Base-by-base conservation (phyloP, 2,888 invertebrate species). In the Isoperla grammatica region DNA sequence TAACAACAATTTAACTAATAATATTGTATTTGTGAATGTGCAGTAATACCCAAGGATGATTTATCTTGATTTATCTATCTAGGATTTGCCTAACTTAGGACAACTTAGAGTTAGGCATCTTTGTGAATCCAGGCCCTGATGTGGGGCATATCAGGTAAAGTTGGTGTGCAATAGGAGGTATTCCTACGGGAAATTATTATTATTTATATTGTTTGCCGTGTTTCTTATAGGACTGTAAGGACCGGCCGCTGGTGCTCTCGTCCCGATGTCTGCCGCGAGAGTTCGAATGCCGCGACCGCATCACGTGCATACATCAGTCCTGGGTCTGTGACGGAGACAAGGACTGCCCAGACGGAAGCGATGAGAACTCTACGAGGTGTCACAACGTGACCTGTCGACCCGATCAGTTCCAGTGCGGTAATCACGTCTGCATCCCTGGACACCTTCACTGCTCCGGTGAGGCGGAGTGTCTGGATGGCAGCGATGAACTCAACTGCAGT, bases 401-500 rank as follows among this genome's bases (percentile, higher is more conserved):
- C 0, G 92, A 94, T 76, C 91, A 94, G 75, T 95, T 91, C 74
- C 88, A 89, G 70, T 95, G 95, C 73, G 82, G 81, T 53, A 69
- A 70, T 61, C 83, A 82, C 63, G 84, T 83, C 65, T 92, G 92
- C 70, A 90, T 92, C 63, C 81, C 88, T 29, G 90, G 89, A 1
- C 84, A 88, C 65, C 76, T 91, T 65, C 86, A 85, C 67, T 95
- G 95, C 74, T 87, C 91, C 65, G 91, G 92, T 0, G 81, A 84
- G 53, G 74, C 80, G 19, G 93, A 95, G 68, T 95, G 95, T 69
- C 74, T 81, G 0, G 94, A 95, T 75, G 86, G 84, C 65, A 90
- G 89, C 69, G 95, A 95, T 73, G 95, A 95, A 75, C 75, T 81
- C 49, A 85, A 89, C 68, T 94, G 94, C 77, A 84, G 87, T 84